Evolutionary conservation across 2,888 invertebrate species (phyloP), one percentile per base, ranked within the genome.

Genomic region (Caenorhabditis afra): DNA sequence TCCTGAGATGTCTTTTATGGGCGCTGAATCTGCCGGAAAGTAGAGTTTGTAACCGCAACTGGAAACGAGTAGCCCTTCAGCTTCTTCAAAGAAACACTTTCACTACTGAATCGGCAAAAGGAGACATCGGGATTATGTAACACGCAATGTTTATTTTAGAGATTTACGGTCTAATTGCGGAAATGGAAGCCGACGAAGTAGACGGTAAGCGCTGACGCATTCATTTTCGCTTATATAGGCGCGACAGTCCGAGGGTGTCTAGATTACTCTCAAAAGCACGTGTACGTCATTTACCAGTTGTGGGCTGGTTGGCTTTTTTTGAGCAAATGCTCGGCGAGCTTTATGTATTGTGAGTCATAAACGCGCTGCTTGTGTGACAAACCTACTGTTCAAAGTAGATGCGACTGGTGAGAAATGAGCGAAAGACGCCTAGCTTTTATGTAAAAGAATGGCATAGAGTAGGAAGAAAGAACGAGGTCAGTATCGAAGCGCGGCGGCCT

Each of bases 41-140:
- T 23, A 14, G 49, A 67, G 37, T 39, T 50, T 59, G 35, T 44
- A 49, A 59, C 68, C 50, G 55, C 62, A 71, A 71, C 70, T 44
- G 62, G 62, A 71, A 52, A 53, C 59, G 35, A 67, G 49, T 45
- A 70, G 70, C 45, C 29, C 18, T 52, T 44, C 50, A 70, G 29
- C 29, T 29, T n/a, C 50, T 57, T 58, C 41, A 71, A 62, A 61
- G 62, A 52, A 57, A 57, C 64, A 71, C 62, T 71, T 71, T 71
- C 71, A 71, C 64, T 71, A 20, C 71, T 49, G 64, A 64, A 71
- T 71, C 62, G 52, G 29, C 29, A 71, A 16, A 5, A 49, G 49
- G 41, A 71, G 71, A 71, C 71, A 71, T 64, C 71, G 71, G 71
- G 71, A 71, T 71, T 71, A 71, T 71, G 71, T 71, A 71, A 71